Percentiles rank a stretch among this genome's conserved stretches.
These are phyloP conservation scores for Porites lobata DNA, from an alignment of 92 coral and sea anemone genomes.

Conservation along the genomic window DNA sequence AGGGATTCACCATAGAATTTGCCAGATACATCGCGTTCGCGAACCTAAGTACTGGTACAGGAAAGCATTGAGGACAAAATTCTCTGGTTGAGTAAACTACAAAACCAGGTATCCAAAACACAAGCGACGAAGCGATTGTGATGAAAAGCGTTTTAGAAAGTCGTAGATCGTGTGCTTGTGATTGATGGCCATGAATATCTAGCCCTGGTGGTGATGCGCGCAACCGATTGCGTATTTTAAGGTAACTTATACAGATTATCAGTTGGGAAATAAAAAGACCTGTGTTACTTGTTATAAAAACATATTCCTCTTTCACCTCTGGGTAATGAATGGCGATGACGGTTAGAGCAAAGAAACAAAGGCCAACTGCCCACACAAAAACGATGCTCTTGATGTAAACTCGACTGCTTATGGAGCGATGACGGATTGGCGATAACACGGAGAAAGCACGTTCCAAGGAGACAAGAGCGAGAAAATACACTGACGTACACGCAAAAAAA, in stretches of 20 bases:
- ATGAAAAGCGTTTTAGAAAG: conserved; percentile 3
- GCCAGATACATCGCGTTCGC: background rate
- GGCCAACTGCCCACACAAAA: background rate
- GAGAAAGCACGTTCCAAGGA: conserved; percentile 25
- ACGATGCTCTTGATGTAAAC: background rate
- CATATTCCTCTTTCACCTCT: background rate
- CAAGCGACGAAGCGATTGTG: background rate
- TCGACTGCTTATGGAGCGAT: conserved; percentile 6
- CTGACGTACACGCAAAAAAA: background rate
- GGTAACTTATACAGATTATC: background rate
- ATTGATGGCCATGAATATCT: background rate
- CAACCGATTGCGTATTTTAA: background rate
- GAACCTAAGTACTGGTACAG: background rate
- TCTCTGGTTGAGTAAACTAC: background rate
- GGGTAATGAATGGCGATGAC: background rate
- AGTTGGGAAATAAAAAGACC: background rate
- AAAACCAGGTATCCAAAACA: conserved; percentile 21
- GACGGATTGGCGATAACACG: conserved; percentile 28
- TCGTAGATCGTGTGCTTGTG: background rate
- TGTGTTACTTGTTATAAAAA: background rate
- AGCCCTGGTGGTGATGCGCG: background rate
- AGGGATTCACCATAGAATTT: conserved; percentile 26
- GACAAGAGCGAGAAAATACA: conserved; percentile 23
- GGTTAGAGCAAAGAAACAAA: background rate
- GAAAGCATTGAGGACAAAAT: conserved; percentile 1